Base-by-base conservation (phyloP, 2,888 invertebrate species). In the Chironomus tentans region DNA sequence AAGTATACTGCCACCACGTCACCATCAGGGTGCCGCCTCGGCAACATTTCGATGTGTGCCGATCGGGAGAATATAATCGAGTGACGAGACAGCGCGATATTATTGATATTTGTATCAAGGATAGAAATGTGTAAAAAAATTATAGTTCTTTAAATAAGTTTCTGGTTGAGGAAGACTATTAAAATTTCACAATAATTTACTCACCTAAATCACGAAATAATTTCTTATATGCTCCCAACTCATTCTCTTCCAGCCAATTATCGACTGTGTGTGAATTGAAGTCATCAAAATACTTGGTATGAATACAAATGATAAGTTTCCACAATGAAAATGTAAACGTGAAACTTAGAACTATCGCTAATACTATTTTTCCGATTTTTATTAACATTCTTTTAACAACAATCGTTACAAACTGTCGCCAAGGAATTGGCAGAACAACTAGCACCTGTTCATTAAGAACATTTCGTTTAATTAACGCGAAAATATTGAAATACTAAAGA, bases 201-300 rank as follows among this genome's bases (percentile, higher is more conserved):
- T 86, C 83, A 93, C 93, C 93, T 85, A 89, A 88, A 80, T 91
- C 87, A 79, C 85, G 87, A 82, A 92, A 93, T 46, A 91, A 83
- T 78, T 89, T 86, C 80, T 89, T 89, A 81, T 90, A 91, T 78
- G 90, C 87, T 47, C 87, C 86, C 78, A 93, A 86, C 78, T 90
- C 88, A 81, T 91, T 91, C 81, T 91, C 89, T 77, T 90, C 88
- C 78, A 93, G 84, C 93, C 93, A 93, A 81, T 88, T 86, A 80
- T 91, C 90, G 76, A 92, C 90, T 83, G 89, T 87, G 80, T 87
- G 79, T n/a, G 77, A 70, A 69, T 79, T 79, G 24, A 79, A 77
- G 10, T 78, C 77, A 76, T 79, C 77, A 47, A 82, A 80, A 79
- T 83, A 81, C 61, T 82, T 82, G 78, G 83, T 80, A 84, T 85